Base-by-base conservation (phyloP, 1,140 invertebrate genomes). In the Anadara kagoshimensis region DNA sequence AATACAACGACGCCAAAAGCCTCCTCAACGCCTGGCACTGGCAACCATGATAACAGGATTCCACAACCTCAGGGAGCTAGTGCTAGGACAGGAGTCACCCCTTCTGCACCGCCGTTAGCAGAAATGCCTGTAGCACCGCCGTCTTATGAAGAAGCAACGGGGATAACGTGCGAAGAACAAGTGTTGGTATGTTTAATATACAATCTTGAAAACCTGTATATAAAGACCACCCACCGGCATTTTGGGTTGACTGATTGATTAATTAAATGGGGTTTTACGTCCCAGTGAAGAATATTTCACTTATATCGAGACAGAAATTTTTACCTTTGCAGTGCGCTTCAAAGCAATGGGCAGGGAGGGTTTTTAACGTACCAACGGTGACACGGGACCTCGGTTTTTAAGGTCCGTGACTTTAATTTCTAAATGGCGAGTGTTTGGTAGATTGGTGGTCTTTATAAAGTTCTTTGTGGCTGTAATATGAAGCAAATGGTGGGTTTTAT, bases 71-170 rank as follows among this genome's bases (percentile, higher is more conserved):
- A 3, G n/a, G 36, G 7, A n/a, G 7, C 56, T 20, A 59, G 1
- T 22, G 26, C 11, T 7, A 36, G 20, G 14, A 36, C 16, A 58
- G 57, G 14, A 1, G 26, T 36, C 3, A 41, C 14, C 18, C 29
- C 5, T 1, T 22, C 11, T 56, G 53, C 53, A 56, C n/a, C n/a
- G 53, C 7, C 53, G 24, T 5, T 43, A 61, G 20, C 36, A 12
- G 12, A 43, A 61, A 44, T 10, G 58, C 41, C 16, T 22, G 36
- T 8, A 14, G 36, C 14, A 24, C 62, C 62, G 11, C 62, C 62
- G 5, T 51, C 62, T n/a, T 64, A 64, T 64, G 62, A 64, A 18
- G 62, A 64, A 24, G 45, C 62, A 16, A 41, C 51, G 1, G 47
- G 62, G 11, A 0, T 36, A 51, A 26, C 16, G 4, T n/a, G 36